Percentiles rank a stretch among this genome's conserved stretches.
phyloP scores from a whole-genome alignment of 2,113 vertebrate species.

The Ceyx melanurus region DNA sequence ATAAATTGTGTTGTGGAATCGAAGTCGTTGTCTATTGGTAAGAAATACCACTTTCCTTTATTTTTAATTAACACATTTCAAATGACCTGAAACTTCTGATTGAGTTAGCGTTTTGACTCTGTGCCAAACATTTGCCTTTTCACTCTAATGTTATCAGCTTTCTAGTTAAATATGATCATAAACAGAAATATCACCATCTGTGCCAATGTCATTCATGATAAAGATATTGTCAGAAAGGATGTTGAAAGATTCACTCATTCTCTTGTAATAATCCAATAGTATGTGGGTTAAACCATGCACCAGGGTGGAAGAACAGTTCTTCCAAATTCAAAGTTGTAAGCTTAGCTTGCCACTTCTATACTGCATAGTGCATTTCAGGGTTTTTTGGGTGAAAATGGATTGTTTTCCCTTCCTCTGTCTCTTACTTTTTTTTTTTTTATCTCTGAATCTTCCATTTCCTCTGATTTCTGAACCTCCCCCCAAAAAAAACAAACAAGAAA shows the following conservation, averaged over 20 bases:
- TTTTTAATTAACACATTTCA: not conserved
- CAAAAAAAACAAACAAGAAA: not conserved
- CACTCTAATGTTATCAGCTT: slow-evolving; percentile 8
- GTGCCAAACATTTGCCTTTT: slow-evolving; percentile 24
- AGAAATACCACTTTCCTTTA: not conserved
- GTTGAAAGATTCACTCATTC: not conserved
- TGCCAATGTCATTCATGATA: not conserved
- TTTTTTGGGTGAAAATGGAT: not conserved
- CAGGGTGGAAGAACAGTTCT: not conserved
- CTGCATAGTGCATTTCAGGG: not conserved
- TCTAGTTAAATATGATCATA: slow-evolving; percentile 24
- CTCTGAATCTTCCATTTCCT: not conserved
- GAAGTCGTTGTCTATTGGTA: not conserved
- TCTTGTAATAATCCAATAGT: not conserved
- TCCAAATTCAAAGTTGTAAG: not conserved
- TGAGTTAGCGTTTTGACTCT: not conserved
- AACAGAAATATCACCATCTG: slow-evolving; percentile 60
- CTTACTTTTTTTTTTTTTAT: no score
- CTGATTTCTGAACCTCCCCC: fast-evolving
- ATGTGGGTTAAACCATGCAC: not conserved
- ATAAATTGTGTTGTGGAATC: not conserved
- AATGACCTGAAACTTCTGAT: not conserved
- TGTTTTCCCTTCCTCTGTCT: no score
- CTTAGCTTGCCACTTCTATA: not conserved
- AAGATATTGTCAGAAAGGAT: slow-evolving; percentile 4